These are phyloP conservation scores for Tachysurus fulvidraco DNA, from an alignment of 2,113 vertebrate species.

Conservation along the genomic window DNA sequence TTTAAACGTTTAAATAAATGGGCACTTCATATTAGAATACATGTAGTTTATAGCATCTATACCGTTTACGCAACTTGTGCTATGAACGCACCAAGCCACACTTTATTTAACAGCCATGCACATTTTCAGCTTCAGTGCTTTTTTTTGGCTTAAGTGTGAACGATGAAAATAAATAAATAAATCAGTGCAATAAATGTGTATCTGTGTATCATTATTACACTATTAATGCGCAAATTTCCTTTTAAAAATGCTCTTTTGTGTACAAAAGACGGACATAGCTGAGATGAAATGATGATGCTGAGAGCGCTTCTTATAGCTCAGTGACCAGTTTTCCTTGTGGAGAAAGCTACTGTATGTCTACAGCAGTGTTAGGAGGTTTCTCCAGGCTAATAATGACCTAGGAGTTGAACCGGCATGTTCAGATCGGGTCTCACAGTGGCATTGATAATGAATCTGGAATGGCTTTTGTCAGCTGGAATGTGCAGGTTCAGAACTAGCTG, in stretches of 20 bases:
- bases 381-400: conserved; percentile 1
- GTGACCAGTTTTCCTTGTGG: not conserved
- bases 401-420: not conserved
- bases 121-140: not conserved
- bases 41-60: not conserved
- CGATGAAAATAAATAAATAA: not conserved
- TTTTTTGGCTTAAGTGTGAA: not conserved
- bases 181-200: not conserved
- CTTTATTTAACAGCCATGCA: not conserved
- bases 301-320: not conserved
- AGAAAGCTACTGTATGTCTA: not conserved
- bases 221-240: not conserved
- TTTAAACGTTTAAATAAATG: not conserved
- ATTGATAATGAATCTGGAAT: conserved; percentile 17
- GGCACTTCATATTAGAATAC: not conserved
- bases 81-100: no score
- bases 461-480: not conserved
- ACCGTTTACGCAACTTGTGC: not conserved
- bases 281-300: conserved; percentile 8
- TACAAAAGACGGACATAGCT: not conserved
- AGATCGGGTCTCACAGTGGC: not conserved
- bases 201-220: not conserved
- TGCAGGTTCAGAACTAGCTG: not conserved
- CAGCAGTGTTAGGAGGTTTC: not conserved
- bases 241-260: not conserved